phyloP scores from a whole-genome alignment of 2,113 vertebrate species.

The Blennius ocellaris region DNA sequence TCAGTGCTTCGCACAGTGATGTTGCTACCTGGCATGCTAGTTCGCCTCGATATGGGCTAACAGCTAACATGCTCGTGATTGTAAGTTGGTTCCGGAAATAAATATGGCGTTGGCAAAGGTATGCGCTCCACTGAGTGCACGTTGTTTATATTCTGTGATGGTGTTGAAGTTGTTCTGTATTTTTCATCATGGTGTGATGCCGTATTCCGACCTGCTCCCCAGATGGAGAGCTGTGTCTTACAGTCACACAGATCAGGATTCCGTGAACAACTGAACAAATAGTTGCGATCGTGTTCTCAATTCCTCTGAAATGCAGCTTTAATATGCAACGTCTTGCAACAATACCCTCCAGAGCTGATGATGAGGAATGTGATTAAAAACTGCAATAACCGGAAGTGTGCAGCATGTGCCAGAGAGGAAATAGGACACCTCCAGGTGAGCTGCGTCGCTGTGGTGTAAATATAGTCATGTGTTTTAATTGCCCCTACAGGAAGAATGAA shows the following conservation, averaged over 20 bases:
- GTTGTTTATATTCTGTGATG: too few species aligned
- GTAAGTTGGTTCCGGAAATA: too few species aligned
- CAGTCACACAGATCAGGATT: neutral
- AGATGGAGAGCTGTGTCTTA: neutral
- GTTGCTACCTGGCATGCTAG: too few species aligned
- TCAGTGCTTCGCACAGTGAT: too few species aligned
- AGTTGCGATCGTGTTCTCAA: neutral
- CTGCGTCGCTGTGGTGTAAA: neutral
- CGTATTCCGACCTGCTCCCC: neutral
- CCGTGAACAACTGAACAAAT: neutral
- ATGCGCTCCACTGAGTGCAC: too few species aligned
- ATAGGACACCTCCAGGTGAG: conserved; percentile 4
- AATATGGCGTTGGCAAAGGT: too few species aligned
- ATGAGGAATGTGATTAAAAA: conserved; percentile 19
- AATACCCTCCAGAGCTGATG: conserved; percentile 15
- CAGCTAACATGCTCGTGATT: too few species aligned
- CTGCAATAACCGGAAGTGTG: neutral
- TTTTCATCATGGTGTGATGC: neutral
- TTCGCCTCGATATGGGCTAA: too few species aligned
- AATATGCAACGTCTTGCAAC: conserved; percentile 28
- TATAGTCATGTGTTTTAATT: conserved; percentile 28
- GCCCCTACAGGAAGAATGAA: conserved; percentile 9
- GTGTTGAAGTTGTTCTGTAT: too few species aligned
- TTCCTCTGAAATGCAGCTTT: neutral
- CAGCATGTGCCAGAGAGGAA: conserved; percentile 2